Base-by-base conservation (phyloP, 1,140 invertebrate genomes). In the Galendromus occidentalis region DNA sequence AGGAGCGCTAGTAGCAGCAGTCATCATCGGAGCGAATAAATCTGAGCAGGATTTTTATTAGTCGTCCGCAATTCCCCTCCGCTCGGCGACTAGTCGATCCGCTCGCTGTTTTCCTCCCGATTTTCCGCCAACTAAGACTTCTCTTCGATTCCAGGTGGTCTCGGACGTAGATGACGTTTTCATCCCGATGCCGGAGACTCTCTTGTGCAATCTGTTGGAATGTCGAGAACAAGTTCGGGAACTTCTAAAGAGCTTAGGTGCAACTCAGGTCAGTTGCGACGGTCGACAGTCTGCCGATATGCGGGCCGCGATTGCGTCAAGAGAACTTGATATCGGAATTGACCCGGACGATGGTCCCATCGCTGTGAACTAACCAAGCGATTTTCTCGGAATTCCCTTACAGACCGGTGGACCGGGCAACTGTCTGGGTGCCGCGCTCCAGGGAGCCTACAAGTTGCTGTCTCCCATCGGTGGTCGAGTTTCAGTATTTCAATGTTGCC, bases 171-270 rank as follows among this genome's bases (percentile, higher is more conserved):
- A 59, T 59, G 81, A 82, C 69, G 71, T 79, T 14, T 80, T 81
- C 68, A 66, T 82, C 33, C 81, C 81, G 5, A 73, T 73, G 41
- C 75, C 91, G 0, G 91, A 95, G 71, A 88, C 90, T 76, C 76
- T 98, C 65, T 78, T 98, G 68, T 91, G 96, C 39, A 96, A 94
- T 79, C 76, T 98, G 42, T 83, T 86, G 64, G 89, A 94, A 74
- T 82, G 83, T 67, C 83, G 84, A 66, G 85, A 88, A 44, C 71
- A 74, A 25, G 67, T 70, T 59, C 63, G 66, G 30, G 12, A 71
- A n/a, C 67, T 72, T 47, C 55, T 71, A n/a, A 4, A 29, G 14
- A 59, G 25, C 2, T 59, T 59, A 33, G 51, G 51, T 6, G 33
- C 25, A 33, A 59, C 51, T 20, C 51, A 59, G 51, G 51, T 59